phyloP scores from a whole-genome alignment of 2,888 invertebrate genomes.

The Dasypolia templi region DNA sequence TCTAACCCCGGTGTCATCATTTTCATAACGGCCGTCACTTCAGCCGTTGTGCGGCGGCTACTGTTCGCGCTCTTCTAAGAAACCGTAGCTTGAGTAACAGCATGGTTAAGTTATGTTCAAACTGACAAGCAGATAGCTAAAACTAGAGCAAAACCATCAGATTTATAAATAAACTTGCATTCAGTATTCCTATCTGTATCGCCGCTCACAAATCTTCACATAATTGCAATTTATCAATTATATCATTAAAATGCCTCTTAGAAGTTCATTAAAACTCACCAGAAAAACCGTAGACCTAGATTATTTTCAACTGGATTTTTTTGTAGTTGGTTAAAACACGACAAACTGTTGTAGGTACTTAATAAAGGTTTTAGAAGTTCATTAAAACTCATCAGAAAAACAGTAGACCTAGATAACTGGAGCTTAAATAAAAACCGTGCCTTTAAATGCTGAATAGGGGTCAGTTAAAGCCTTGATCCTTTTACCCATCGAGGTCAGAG shows the following conservation, averaged over 20 bases:
- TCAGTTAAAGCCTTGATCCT: constrained; percentile 44
- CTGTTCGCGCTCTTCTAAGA: not conserved
- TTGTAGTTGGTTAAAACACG: not conserved
- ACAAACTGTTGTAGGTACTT: not conserved
- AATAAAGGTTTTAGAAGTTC: not conserved
- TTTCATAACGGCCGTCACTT: not conserved
- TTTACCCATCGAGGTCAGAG: constrained; percentile 27
- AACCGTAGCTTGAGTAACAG: not conserved
- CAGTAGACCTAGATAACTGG: not conserved
- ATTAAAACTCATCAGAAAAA: not conserved
- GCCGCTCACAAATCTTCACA: not conserved
- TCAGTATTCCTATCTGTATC: constrained; percentile 6
- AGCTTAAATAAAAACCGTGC: constrained; percentile 5
- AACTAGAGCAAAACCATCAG: not conserved
- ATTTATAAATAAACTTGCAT: not conserved
- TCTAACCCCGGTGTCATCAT: not conserved
- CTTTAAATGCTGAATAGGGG: constrained; percentile 38
- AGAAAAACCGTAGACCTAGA: too few relatives aligned
- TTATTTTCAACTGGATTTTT: too few relatives aligned
- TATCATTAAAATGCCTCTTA: too few relatives aligned
- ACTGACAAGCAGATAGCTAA: not conserved
- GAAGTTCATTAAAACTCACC: too few relatives aligned
- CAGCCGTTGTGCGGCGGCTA: not conserved
- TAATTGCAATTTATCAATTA: constrained; percentile 7
- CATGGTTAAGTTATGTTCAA: not conserved